phyloP scores from a whole-genome alignment of 2,113 vertebrate species.

The Junco hyemalis region DNA sequence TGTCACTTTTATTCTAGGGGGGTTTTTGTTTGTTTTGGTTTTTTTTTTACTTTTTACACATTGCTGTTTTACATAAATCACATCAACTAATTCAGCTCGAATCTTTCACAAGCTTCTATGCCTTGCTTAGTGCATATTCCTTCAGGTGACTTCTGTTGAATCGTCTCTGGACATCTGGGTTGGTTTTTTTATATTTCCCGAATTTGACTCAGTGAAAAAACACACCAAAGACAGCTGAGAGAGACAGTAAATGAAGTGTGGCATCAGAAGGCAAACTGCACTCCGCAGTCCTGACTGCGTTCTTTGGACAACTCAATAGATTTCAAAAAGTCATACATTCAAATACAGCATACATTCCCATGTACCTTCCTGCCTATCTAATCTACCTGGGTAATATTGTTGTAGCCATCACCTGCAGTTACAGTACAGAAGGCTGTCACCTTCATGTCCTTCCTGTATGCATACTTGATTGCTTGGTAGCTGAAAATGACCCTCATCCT shows the following conservation, averaged over 20 bases:
- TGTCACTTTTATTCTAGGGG: neutral
- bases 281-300: neutral
- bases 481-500: constrained; percentile 71
- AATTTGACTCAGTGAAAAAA: neutral
- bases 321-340: neutral
- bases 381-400: neutral
- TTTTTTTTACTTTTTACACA: neutral
- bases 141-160: neutral
- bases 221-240: neutral
- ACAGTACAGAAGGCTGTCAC: constrained; percentile 66
- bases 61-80: neutral
- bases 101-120: neutral
- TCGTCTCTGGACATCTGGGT: neutral
- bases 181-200: neutral
- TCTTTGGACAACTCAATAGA: neutral
- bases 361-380: neutral
- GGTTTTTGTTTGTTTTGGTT: neutral
- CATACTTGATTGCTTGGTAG: constrained; percentile 75
- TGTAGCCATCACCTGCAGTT: neutral
- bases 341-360: neutral
- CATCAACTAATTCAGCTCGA: neutral
- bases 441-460: constrained; percentile 74
- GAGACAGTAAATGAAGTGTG: neutral
- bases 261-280: neutral
- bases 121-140: neutral